phyloP scores from a whole-genome alignment of 2,797 vertebrate genomes.

The Fratercula arctica region DNA sequence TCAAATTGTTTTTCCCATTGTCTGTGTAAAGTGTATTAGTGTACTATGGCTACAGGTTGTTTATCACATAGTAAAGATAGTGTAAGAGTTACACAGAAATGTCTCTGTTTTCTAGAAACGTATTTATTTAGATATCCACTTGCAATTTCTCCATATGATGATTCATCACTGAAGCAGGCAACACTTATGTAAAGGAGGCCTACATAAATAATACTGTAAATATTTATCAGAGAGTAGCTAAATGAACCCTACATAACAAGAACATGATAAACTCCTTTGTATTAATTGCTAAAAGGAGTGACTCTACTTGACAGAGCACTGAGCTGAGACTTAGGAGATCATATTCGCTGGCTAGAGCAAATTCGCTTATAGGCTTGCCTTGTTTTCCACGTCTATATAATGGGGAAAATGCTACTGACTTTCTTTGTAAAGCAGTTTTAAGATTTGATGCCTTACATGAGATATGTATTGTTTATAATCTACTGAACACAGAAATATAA shows the following conservation, averaged over 20 bases:
- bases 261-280: slow-evolving; percentile 48
- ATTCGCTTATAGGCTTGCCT: slow-evolving; percentile 23
- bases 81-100: background rate
- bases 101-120: background rate
- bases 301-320: slow-evolving; percentile 36
- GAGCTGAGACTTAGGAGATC: slow-evolving; percentile 31
- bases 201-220: slow-evolving; percentile 33
- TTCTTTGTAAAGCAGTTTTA: slow-evolving; percentile 1
- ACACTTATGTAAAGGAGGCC: background rate
- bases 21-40: background rate
- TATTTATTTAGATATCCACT: slow-evolving; percentile 2
- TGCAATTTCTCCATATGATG: background rate
- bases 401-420: background rate
- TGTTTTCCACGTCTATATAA: slow-evolving; percentile 17
- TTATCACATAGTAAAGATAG: background rate
- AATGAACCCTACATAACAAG: slow-evolving; percentile 48
- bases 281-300: slow-evolving; percentile 45
- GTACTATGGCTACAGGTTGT: background rate
- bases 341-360: slow-evolving; percentile 9
- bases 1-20: background rate
- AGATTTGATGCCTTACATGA: background rate
- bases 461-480: background rate
- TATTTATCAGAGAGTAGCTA: slow-evolving; percentile 35
- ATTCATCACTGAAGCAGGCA: background rate
- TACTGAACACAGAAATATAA: background rate